Percentiles rank a stretch among this genome's conserved stretches.
phyloP scores from a whole-genome alignment of 1,140 invertebrate genomes.

The Olivierus martensii region DNA sequence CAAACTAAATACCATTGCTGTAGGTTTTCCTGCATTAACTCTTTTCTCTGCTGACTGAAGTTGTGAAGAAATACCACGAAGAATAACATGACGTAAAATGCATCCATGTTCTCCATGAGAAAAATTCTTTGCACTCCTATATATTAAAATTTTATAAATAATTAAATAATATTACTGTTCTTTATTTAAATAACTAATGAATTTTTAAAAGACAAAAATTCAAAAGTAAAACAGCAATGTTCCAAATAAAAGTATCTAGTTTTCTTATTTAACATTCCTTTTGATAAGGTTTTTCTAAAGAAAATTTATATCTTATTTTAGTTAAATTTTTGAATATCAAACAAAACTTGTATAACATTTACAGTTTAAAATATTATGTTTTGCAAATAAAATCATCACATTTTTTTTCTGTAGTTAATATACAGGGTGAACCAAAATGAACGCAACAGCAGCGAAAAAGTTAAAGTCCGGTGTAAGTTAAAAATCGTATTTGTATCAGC shows the following conservation, averaged over 20 bases:
- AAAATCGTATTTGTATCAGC: no score
- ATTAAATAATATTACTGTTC: not conserved
- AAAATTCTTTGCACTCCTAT: constrained; percentile 21
- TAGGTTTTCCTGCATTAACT: constrained; percentile 75
- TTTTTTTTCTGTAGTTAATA: no score
- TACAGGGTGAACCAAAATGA: no score
- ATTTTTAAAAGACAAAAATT: not conserved
- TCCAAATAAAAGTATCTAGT: not conserved
- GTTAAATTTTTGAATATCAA: no score
- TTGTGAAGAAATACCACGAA: constrained; percentile 74
- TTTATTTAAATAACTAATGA: constrained; percentile 8
- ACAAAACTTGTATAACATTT: no score
- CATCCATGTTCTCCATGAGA: constrained; percentile 40
- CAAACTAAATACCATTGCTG: constrained; percentile 42
- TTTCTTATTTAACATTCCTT: not conserved
- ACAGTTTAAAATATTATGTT: no score
- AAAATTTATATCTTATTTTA: no score
- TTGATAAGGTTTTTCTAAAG: no score
- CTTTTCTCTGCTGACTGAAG: constrained; percentile 65
- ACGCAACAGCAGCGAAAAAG: no score
- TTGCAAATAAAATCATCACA: no score
- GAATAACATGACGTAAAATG: constrained; percentile 60
- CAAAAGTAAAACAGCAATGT: not conserved
- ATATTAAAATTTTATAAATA: constrained; percentile 7
- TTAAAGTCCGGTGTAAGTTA: no score